A percentile compares a stretch with the other conserved stretches of the same genome.
Evolutionary conservation across 2,888 invertebrate species (phyloP).

Genomic region (Entomobrya proxima): DNA sequence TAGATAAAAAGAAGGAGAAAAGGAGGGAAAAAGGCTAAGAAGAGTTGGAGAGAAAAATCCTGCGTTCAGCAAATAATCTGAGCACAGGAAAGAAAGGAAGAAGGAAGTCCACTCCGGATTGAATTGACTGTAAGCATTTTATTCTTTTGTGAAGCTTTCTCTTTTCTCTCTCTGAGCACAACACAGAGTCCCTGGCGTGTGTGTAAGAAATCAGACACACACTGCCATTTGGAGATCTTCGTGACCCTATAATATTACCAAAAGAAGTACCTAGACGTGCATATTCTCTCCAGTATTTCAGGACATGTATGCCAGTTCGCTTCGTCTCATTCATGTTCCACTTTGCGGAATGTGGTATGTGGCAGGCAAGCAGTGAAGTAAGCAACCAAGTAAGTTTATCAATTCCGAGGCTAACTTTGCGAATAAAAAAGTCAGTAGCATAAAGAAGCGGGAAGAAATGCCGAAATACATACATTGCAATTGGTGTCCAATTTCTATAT

Average conservation of each 20-base stretch:
- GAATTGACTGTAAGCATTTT: not conserved
- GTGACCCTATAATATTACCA: slow-evolving; percentile 7
- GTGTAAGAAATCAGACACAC: not conserved
- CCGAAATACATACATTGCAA: not conserved
- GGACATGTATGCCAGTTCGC: not conserved
- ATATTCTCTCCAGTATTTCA: not conserved
- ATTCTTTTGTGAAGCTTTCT: not conserved
- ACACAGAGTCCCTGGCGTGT: not conserved
- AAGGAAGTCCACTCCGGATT: slow-evolving; percentile 43
- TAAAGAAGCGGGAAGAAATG: not conserved
- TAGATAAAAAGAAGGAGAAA: not conserved
- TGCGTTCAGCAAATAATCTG: slow-evolving; percentile 48
- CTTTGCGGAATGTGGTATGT: slow-evolving; percentile 47
- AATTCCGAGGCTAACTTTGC: slow-evolving; percentile 35
- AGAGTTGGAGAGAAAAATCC: slow-evolving; percentile 17
- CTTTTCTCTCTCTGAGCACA: too few species aligned
- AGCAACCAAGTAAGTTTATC: slow-evolving; percentile 46
- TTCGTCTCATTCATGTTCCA: not conserved
- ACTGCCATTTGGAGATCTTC: not conserved
- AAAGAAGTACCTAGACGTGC: not conserved
- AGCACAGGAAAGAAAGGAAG: slow-evolving; percentile 8
- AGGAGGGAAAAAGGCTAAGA: not conserved
- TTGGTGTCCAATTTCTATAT: not conserved
- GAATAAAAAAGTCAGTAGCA: slow-evolving; percentile 33
- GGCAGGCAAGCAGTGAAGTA: slow-evolving; percentile 1